Evolutionary conservation across 2,888 invertebrate species (phyloP).

Genomic region (Miltochrista miniata): DNA sequence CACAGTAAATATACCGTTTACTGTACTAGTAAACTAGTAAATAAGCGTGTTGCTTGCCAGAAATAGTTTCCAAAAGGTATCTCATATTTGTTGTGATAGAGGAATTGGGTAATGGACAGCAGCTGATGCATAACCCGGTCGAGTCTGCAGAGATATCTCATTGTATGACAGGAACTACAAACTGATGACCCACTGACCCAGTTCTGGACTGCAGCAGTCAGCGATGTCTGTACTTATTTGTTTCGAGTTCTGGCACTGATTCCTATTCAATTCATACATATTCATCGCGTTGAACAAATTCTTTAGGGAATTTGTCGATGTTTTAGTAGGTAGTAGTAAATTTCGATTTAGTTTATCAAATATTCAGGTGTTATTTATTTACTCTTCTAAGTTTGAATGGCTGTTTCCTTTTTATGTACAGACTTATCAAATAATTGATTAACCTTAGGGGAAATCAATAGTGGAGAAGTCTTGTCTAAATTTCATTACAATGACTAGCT

Average conservation of each 20-base stretch:
- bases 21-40: too few species aligned
- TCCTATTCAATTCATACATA: slow-evolving; percentile 62
- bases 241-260: slow-evolving; percentile 74
- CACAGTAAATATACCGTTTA: too few species aligned
- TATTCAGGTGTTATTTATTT: slow-evolving; percentile 17
- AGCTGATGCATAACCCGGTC: slow-evolving; percentile 61
- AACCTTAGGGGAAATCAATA: slow-evolving; percentile 49
- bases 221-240: slow-evolving; percentile 68
- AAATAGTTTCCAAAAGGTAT: neutral
- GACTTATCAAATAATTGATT: slow-evolving; percentile 25
- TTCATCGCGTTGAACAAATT: slow-evolving; percentile 47
- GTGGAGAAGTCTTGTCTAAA: slow-evolving; percentile 34
- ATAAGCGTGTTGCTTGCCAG: too few species aligned
- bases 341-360: slow-evolving; percentile 22
- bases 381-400: slow-evolving; percentile 5
- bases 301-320: slow-evolving; percentile 34
- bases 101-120: slow-evolving; percentile 52
- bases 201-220: slow-evolving; percentile 76
- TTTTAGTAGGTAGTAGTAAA: slow-evolving; percentile 15
- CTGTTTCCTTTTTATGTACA: slow-evolving; percentile 5
- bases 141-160: slow-evolving; percentile 75
- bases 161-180: slow-evolving; percentile 70
- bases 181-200: slow-evolving; percentile 77
- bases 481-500: slow-evolving; percentile 33
- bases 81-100: slow-evolving; percentile 15